phyloP scores from a whole-genome alignment of 2,113 vertebrate genomes.

The Epinephelus cyanopodus region DNA sequence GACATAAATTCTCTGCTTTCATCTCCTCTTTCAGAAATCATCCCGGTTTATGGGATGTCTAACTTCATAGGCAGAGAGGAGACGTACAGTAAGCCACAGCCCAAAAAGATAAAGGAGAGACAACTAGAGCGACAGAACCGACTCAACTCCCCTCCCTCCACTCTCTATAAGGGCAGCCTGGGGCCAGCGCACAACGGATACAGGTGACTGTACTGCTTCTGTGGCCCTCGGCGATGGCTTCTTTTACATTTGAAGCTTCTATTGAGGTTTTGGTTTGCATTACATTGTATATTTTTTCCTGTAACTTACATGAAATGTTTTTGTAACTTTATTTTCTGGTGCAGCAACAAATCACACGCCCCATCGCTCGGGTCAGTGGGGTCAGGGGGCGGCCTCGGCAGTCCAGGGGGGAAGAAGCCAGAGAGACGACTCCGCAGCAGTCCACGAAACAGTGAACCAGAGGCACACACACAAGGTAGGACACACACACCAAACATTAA shows the following conservation, averaged over 20 bases:
- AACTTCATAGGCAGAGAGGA: constrained; percentile 95
- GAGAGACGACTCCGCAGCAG: constrained; percentile 93
- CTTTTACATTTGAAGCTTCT: no score
- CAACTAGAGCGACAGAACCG: constrained; percentile 95
- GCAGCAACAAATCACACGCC: constrained; percentile 79
- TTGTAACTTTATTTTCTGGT: constrained; percentile 4
- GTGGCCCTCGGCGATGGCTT: no score
- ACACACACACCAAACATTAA: background rate
- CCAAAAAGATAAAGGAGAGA: constrained; percentile 94
- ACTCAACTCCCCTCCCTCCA: constrained; percentile 93
- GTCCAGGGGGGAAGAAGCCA: constrained; percentile 87
- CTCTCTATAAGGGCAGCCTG: constrained; percentile 90
- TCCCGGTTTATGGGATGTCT: constrained; percentile 96
- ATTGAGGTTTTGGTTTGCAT: no score
- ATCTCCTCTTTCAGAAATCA: constrained; percentile 87
- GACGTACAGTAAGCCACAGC: constrained; percentile 94
- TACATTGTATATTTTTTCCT: no score
- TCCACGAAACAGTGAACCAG: constrained; percentile 90
- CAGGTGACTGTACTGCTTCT: constrained; percentile 64
- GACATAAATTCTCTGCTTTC: background rate
- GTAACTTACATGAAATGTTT: background rate
- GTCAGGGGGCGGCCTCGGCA: constrained; percentile 80
- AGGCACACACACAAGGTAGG: constrained; percentile 84
- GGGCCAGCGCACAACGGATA: constrained; percentile 92
- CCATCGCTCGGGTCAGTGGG: constrained; percentile 83